A percentile compares a stretch with the other conserved stretches of the same genome.
These are phyloP conservation scores for Formica aserva DNA, from an alignment of 2,888 invertebrate species.

Conservation along the genomic window DNA sequence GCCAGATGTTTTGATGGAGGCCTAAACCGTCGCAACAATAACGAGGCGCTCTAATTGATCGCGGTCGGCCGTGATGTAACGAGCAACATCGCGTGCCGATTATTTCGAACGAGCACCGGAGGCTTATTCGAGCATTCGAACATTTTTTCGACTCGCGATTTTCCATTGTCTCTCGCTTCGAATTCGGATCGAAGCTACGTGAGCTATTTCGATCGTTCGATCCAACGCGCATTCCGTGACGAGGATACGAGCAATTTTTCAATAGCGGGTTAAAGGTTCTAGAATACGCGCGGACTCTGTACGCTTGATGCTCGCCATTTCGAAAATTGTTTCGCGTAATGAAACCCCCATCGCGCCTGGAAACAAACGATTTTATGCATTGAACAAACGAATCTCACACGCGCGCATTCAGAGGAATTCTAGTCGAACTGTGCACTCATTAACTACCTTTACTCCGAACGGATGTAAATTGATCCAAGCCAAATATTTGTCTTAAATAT, in stretches of 20 bases:
- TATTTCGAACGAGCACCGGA: constrained; percentile 22
- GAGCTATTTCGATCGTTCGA: constrained; percentile 42
- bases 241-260: constrained; percentile 49
- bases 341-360: constrained; percentile 32
- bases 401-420: background rate
- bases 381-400: constrained; percentile 11
- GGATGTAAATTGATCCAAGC: constrained; percentile 1
- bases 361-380: constrained; percentile 33
- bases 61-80: background rate
- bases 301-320: constrained; percentile 23
- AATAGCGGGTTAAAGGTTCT: constrained; percentile 38
- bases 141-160: constrained; percentile 38
- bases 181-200: constrained; percentile 25
- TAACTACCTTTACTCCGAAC: background rate
- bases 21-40: background rate
- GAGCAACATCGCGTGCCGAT: constrained; percentile 15
- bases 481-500: constrained; percentile 36
- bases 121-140: constrained; percentile 10
- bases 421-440: background rate
- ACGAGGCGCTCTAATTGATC: constrained; percentile 28
- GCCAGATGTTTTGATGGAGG: background rate
- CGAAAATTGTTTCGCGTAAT: constrained; percentile 51
- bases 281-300: constrained; percentile 20
- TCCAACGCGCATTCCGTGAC: constrained; percentile 41
- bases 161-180: constrained; percentile 43